Evolutionary conservation across 1,140 invertebrate genomes (phyloP).

Genomic region (Penaeus japonicus): DNA sequence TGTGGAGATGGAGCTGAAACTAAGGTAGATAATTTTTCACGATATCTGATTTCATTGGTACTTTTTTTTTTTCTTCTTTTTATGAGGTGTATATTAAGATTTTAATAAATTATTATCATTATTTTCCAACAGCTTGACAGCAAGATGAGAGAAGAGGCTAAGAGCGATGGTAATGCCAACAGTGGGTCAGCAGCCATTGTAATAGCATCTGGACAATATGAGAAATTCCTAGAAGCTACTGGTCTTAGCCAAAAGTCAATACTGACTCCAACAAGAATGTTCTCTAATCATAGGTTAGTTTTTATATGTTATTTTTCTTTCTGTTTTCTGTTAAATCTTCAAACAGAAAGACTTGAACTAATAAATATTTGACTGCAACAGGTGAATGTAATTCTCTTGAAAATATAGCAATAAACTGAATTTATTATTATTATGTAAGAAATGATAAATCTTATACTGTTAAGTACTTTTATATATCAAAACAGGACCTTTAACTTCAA

Average conservation of each 20-base stretch:
- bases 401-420: no score
- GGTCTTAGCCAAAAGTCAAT: slow-evolving; percentile 83
- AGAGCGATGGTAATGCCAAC: background rate
- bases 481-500: no score
- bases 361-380: no score
- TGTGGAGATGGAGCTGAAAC: slow-evolving; percentile 57
- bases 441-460: no score
- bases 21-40: slow-evolving; percentile 54
- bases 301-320: background rate
- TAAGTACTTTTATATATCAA: no score
- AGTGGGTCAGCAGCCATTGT: background rate
- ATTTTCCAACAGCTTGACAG: background rate
- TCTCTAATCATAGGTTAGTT: slow-evolving; percentile 76
- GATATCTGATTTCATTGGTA: background rate
- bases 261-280: slow-evolving; percentile 74
- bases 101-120: no score
- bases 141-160: background rate
- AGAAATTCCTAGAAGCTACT: slow-evolving; percentile 80
- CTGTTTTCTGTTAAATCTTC: background rate
- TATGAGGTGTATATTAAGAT: background rate
- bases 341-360: background rate
- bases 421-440: no score
- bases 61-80: background rate
- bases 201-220: slow-evolving; percentile 66
- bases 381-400: no score